Percentiles rank a stretch among this genome's conserved stretches.
Conservation (phyloP, 2,888 invertebrate genomes). For the Dermolepida albohirtum region DNA sequence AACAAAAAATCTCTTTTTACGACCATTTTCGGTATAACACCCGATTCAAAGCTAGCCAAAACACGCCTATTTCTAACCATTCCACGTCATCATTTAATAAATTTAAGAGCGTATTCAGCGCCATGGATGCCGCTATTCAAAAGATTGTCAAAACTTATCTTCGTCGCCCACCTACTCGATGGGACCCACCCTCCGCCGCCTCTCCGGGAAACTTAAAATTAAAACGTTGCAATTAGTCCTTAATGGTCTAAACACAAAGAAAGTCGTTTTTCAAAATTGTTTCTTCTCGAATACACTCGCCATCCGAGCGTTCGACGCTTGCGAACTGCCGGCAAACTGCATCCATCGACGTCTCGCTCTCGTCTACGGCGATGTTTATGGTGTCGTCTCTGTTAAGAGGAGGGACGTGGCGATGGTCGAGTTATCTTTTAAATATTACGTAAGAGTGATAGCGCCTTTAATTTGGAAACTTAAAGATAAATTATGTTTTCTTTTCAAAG, state of each 20-base stretch:
- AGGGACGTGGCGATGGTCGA: slow-evolving; percentile 47
- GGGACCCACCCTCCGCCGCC: slow-evolving; percentile 1
- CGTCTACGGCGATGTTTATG: slow-evolving; percentile 38
- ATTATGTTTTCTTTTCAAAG: slow-evolving; percentile 57
- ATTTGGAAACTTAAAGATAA: slow-evolving; percentile 62
- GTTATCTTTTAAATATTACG: slow-evolving; percentile 59
- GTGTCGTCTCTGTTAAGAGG: slow-evolving; percentile 11
- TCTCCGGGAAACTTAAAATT: slow-evolving; percentile 57
- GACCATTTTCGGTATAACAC: no score
- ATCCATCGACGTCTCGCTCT: not conserved
- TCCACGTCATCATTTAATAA: slow-evolving; percentile 43
- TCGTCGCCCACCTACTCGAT: slow-evolving; percentile 39
- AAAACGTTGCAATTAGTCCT: slow-evolving; percentile 65
- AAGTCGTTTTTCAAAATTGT: slow-evolving; percentile 66
- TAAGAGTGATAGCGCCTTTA: slow-evolving; percentile 62
- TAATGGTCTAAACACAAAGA: slow-evolving; percentile 65
- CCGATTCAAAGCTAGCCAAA: no score
- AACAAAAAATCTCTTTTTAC: no score
- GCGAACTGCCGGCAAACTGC: not conserved
- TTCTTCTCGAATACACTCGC: slow-evolving; percentile 62
- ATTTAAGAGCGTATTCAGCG: slow-evolving; percentile 45
- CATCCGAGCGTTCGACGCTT: slow-evolving; percentile 37
- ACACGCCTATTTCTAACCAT: no score
- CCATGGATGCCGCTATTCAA: slow-evolving; percentile 45
- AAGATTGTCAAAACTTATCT: slow-evolving; percentile 65